A percentile compares a stretch with the other conserved stretches of the same genome.
phyloP scores from a whole-genome alignment of 2,888 invertebrate genomes.

The Prosopocoilus inquinatus region DNA sequence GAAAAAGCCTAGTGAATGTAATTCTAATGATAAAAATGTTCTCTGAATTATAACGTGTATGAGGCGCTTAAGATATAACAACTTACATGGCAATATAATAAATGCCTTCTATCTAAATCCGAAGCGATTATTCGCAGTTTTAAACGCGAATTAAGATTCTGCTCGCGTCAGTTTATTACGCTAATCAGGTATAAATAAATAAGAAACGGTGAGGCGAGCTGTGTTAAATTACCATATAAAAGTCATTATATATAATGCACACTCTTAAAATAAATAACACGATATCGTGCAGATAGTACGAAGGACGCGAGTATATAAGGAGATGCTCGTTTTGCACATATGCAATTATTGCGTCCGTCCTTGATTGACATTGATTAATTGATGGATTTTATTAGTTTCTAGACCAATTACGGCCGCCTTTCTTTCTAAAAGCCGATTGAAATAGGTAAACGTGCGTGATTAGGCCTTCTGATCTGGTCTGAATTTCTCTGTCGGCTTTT shows the following conservation, averaged over 20 bases:
- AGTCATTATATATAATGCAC: background rate
- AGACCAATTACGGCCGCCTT: slow-evolving; percentile 4
- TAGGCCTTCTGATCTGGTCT: background rate
- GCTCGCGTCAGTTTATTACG: background rate
- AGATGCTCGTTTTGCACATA: background rate
- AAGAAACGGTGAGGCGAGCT: background rate
- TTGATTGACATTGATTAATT: slow-evolving; percentile 14
- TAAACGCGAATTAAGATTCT: background rate
- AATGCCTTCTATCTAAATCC: no score
- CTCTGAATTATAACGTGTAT: no score
- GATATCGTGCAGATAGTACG: background rate
- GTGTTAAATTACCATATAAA: slow-evolving; percentile 1
- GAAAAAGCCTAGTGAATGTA: no score
- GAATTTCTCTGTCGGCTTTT: slow-evolving; percentile 6
- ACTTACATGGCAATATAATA: no score
- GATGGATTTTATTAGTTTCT: slow-evolving; percentile 6
- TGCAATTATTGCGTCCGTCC: slow-evolving; percentile 4
- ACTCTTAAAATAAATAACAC: background rate
- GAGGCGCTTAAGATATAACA: no score
- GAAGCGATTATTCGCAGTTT: no score
- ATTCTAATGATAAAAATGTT: no score
- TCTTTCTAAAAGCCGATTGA: background rate
- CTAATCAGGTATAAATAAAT: background rate
- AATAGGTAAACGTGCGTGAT: background rate
- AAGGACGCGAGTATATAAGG: background rate